Evolutionary conservation across 1,140 invertebrate species (phyloP).

Genomic region (Papilio machaon): DNA sequence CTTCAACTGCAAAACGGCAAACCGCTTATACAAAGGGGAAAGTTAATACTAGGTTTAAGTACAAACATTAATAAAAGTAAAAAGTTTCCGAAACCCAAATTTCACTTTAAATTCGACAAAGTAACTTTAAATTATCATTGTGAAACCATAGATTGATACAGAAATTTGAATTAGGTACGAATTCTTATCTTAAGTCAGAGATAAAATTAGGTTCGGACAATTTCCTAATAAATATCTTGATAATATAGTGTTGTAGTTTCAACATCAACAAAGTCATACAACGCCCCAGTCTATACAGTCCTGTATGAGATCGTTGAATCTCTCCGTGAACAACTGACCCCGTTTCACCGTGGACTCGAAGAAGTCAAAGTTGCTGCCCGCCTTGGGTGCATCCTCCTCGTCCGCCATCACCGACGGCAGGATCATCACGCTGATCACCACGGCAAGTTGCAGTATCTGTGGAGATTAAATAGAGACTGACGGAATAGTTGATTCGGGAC

Average conservation of each 20-base stretch:
- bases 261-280: conserved; percentile 39
- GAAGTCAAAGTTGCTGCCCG: conserved; percentile 43
- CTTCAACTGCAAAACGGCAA: too few relatives aligned
- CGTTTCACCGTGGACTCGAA: conserved; percentile 44
- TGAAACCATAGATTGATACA: too few relatives aligned
- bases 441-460: conserved; percentile 53
- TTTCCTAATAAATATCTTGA: not conserved
- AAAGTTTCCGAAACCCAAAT: too few relatives aligned
- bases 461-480: not conserved
- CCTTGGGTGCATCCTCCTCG: conserved; percentile 49
- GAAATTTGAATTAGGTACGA: too few relatives aligned
- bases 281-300: conserved; percentile 58
- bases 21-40: too few relatives aligned
- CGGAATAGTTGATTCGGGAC: not conserved
- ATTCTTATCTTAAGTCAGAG: not conserved
- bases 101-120: too few relatives aligned
- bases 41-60: too few relatives aligned
- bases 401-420: conserved; percentile 60
- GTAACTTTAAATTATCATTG: too few relatives aligned
- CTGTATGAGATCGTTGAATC: conserved; percentile 58
- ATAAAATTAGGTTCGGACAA: not conserved
- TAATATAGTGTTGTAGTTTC: not conserved
- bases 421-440: conserved; percentile 48
- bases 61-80: too few relatives aligned
- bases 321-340: conserved; percentile 50